A percentile compares a stretch with the other conserved stretches of the same genome.
Conservation (phyloP, 2,888 invertebrate genomes). For the Calameuta filiformis region DNA sequence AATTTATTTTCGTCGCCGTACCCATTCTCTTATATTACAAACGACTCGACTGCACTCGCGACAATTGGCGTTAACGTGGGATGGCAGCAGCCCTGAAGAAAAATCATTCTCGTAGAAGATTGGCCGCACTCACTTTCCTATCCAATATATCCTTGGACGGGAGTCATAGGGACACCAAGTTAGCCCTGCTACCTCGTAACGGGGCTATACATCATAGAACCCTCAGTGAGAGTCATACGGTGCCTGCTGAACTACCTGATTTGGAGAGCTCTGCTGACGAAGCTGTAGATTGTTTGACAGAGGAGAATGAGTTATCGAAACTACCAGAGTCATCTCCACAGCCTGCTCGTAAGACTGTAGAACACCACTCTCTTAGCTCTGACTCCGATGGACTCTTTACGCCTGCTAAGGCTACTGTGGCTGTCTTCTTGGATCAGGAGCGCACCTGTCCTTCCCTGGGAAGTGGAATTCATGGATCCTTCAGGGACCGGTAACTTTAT, state of each 20-base stretch:
- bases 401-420: constrained; percentile 70
- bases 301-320: constrained; percentile 27
- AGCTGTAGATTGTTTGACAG: constrained; percentile 54
- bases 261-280: constrained; percentile 51
- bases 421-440: constrained; percentile 55
- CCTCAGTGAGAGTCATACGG: constrained; percentile 42
- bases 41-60: neutral
- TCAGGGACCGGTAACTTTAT: constrained; percentile 57
- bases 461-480: constrained; percentile 50
- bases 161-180: constrained; percentile 79
- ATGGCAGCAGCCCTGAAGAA: constrained; percentile 71
- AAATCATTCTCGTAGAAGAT: constrained; percentile 81
- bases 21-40: constrained; percentile 5
- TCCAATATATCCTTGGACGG: constrained; percentile 96
- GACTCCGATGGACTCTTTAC: constrained; percentile 80
- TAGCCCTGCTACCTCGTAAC: constrained; percentile 67
- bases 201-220: constrained; percentile 50
- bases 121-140: constrained; percentile 93
- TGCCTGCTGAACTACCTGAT: constrained; percentile 32
- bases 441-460: constrained; percentile 45
- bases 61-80: constrained; percentile 32
- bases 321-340: constrained; percentile 12
- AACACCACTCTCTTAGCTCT: constrained; percentile 76
- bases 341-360: constrained; percentile 48
- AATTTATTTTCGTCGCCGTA: neutral